Base-by-base conservation (phyloP, 2,888 invertebrate species). In the Cryptocheilus praepositus region DNA sequence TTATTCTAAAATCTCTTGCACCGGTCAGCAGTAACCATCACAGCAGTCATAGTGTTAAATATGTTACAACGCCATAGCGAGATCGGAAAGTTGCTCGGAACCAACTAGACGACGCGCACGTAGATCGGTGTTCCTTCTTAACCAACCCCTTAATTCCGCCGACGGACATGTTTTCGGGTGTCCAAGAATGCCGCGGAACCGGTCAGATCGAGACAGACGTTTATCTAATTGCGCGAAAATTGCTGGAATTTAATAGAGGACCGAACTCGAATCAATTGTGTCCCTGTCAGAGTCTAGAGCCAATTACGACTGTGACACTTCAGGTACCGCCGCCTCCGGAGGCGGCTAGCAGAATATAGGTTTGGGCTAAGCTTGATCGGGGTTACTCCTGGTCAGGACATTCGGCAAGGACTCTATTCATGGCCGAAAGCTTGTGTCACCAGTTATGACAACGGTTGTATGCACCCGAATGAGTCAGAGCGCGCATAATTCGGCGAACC, bases 371-470 rank as follows among this genome's bases (percentile, higher is more conserved):
- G 16, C 56, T 22, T 46, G 71, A 74, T 71, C 70, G 45, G 18
- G 36, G 36, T 36, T 67, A 51, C 57, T 21, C 59, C 64, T 71
- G 68, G 15, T 25, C 64, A 61, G 63, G 63, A 75, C 70, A 67
- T 43, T 67, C 66, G 65, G n/a, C 53, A 21, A 53, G 52, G 46
- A 66, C 52, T 63, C 73, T 58, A 78, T 78, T 76, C 79, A 71
- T 51, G 69, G 59, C 67, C 63, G 67, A 78, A 65, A 67, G 53
- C 71, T 67, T 60, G 67, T 68, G 68, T 73, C 73, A 78, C 78
- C 66, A 69, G 66, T 65, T 67, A 65, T 73, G 76, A 71, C 76
- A 62, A 70, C 65, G 60, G 69, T 67, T 73, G 69, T 18, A 16
- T 70, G 65, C 61, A 58, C 59, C 58, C 53, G 71, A 62, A 73